Percentiles rank a stretch among this genome's conserved stretches.
Evolutionary conservation across 2,113 vertebrate genomes (phyloP).

Genomic region (Clarias batrachus): DNA sequence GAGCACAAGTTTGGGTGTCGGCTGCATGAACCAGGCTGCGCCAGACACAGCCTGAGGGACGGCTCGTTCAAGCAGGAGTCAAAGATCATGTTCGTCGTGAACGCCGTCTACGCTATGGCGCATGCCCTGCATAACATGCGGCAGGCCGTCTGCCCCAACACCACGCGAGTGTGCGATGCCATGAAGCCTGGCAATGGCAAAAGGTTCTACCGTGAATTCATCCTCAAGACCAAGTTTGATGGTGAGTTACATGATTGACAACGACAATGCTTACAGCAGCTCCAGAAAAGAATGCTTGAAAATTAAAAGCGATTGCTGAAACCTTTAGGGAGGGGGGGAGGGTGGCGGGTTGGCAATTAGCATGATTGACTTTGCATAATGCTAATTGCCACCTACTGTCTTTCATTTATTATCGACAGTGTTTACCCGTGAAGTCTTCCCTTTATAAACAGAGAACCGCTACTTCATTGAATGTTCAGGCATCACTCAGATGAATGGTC

Average conservation of each 20-base stretch:
- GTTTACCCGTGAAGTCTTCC: slow-evolving; percentile 10
- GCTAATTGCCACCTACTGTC: slow-evolving; percentile 23
- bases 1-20: slow-evolving; percentile 92
- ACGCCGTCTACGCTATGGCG: slow-evolving; percentile 95
- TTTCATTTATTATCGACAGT: slow-evolving; percentile 9
- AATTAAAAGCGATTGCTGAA: background rate
- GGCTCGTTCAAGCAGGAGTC: slow-evolving; percentile 91
- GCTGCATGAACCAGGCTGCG: slow-evolving; percentile 82
- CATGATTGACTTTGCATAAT: slow-evolving; percentile 19
- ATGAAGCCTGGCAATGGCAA: slow-evolving; percentile 91
- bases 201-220: slow-evolving; percentile 93
- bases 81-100: slow-evolving; percentile 97
- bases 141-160: slow-evolving; percentile 84
- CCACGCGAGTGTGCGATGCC: slow-evolving; percentile 84
- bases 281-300: slow-evolving; percentile 1
- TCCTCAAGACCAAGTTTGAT: slow-evolving; percentile 94
- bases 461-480: background rate
- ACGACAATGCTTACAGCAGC: background rate
- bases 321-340: background rate
- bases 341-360: too few species aligned
- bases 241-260: slow-evolving; percentile 74
- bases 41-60: slow-evolving; percentile 78
- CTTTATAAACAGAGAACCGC: background rate
- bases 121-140: slow-evolving; percentile 93
- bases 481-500: slow-evolving; percentile 8